Evolutionary conservation across 1,140 invertebrate species (phyloP), one percentile per base, ranked within the genome.

Genomic region (Leptonema lineaticorne): DNA sequence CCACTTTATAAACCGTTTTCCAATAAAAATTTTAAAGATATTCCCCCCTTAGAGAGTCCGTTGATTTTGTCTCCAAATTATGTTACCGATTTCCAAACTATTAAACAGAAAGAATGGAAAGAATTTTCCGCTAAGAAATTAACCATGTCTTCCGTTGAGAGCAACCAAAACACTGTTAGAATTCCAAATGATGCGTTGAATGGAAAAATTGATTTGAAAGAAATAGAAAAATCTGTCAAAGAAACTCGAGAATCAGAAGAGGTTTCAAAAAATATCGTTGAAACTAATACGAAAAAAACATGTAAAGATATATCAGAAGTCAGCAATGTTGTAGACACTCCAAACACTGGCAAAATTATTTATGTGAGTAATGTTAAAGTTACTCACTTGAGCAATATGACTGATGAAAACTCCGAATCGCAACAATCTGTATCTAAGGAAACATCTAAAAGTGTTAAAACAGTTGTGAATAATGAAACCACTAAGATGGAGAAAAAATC

Each of bases 1-100:
- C 57, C 28, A 53, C 73, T 74, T 22, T 80, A 76, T 58, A 70
- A 76, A 56, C 78, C 79, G 2, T 80, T 80, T 67, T 79, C 77
- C 0, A 76, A 74, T 24, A 76, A 29, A 76, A 79, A 69, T 74
- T 76, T 1, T 53, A 74, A 5, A 41, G 60, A 24, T 72, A 69
- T 78, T 5, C 76, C 77, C 7, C 75, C 77, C 9, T 20, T 78
- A 60, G 78, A 81, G 71, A 73, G 77, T 5, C 77, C 77, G 9
- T 50, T 79, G 11, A 76, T 79, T 16, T 71, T 80, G 1, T 79
- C 79, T 8, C 77, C 76, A 33, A 67, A 75, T 22, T 78, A 76
- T 48, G 71, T 74, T 30, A 77, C 79, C 69, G 66, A 74, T 6
- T 79, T 71, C 41, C 63, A 71, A 45, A 65, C 70, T 11, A 63